phyloP scores from a whole-genome alignment of 1,140 invertebrate genomes.

The Leguminivora glycinivorella region DNA sequence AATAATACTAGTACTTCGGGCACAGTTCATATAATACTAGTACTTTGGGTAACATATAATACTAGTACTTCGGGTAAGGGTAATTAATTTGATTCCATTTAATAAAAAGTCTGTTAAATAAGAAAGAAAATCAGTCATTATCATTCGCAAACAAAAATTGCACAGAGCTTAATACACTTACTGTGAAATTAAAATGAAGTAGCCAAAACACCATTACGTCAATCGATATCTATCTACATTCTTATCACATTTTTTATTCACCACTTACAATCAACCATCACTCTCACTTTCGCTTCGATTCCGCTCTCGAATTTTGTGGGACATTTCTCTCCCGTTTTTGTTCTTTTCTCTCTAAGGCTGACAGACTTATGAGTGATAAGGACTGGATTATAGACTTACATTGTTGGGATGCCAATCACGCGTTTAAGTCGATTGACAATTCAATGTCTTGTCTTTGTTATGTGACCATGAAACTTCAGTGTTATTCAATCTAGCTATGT shows the following conservation, averaged over 20 bases:
- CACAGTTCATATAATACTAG: too few relatives aligned
- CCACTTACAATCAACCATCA: slow-evolving; percentile 12
- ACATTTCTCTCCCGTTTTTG: slow-evolving; percentile 19
- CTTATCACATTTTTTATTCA: slow-evolving; percentile 15
- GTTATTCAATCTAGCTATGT: neutral
- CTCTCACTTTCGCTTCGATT: slow-evolving; percentile 3
- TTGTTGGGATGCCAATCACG: slow-evolving; percentile 24
- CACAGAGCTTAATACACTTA: neutral
- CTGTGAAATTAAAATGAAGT: slow-evolving; percentile 5
- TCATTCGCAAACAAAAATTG: neutral
- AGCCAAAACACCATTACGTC: slow-evolving; percentile 16
- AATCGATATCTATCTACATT: slow-evolving; percentile 7
- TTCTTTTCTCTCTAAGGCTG: neutral
- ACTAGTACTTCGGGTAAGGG: too few relatives aligned
- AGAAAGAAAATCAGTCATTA: neutral
- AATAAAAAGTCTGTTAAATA: too few relatives aligned
- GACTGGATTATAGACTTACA: neutral
- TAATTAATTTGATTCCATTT: too few relatives aligned
- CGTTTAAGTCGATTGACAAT: slow-evolving; percentile 13
- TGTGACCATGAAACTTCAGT: slow-evolving; percentile 18
- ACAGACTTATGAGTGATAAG: neutral
- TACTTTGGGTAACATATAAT: too few relatives aligned
- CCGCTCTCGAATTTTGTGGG: slow-evolving; percentile 9
- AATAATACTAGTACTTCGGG: too few relatives aligned
- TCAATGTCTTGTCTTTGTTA: slow-evolving; percentile 23